These are phyloP conservation scores for Dinoponera quadriceps DNA, from an alignment of 1,140 invertebrate genomes.

Conservation along the genomic window DNA sequence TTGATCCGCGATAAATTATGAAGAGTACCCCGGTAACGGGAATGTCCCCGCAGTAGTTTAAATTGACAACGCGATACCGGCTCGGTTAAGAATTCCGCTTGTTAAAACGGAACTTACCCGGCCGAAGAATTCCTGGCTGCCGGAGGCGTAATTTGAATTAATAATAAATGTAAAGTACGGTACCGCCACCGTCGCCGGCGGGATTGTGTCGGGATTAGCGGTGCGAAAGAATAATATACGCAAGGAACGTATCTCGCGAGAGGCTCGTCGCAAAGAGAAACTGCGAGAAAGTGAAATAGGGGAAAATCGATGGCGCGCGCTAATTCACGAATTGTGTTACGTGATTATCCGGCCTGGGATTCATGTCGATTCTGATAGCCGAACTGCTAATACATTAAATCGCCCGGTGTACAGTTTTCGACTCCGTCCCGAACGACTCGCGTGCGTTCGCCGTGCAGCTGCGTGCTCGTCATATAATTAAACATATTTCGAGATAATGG, in stretches of 20 bases:
- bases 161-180: conserved; percentile 57
- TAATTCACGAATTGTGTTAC: conserved; percentile 17
- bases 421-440: conserved; percentile 31
- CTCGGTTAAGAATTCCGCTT: conserved; percentile 54
- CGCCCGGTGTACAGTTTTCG: conserved; percentile 10
- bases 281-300: too few relatives aligned
- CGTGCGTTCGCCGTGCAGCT: conserved; percentile 24
- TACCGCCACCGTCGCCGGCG: background rate
- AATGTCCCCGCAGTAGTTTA: conserved; percentile 21
- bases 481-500: conserved; percentile 53
- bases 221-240: conserved; percentile 29
- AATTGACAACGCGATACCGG: conserved; percentile 52
- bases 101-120: conserved; percentile 50
- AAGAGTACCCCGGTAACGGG: background rate
- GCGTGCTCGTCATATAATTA: conserved; percentile 47
- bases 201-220: conserved; percentile 35
- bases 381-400: background rate
- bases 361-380: conserved; percentile 16
- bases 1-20: conserved; percentile 39
- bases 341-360: conserved; percentile 45
- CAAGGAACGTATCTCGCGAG: background rate
- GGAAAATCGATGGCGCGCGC: too few relatives aligned
- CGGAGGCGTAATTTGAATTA: conserved; percentile 53
- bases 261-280: background rate
- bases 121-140: conserved; percentile 27